phyloP scores from a whole-genome alignment of 1,140 invertebrate genomes.

The Leptinotarsa defecta region DNA sequence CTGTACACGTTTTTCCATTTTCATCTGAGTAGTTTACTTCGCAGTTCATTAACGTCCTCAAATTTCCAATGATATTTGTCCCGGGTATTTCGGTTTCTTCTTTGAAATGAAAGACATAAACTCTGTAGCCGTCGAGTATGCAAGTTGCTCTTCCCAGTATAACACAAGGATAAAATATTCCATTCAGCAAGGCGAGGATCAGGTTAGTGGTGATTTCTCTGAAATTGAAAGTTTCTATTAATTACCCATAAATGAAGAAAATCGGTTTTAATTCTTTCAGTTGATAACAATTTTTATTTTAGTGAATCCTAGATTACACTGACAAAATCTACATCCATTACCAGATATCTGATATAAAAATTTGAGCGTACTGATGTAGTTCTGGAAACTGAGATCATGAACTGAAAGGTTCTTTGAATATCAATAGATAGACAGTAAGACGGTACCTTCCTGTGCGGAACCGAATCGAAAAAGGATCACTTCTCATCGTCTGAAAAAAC shows the following conservation, averaged over 20 bases:
- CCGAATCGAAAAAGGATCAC: no score
- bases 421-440: no score
- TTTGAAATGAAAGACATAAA: slow-evolving; percentile 23
- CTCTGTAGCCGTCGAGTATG: slow-evolving; percentile 2
- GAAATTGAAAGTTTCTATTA: neutral
- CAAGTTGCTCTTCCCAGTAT: neutral
- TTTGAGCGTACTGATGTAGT: no score
- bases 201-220: slow-evolving; percentile 12
- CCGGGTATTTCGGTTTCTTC: slow-evolving; percentile 20
- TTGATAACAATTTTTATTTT: no score
- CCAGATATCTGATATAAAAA: no score
- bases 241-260: neutral
- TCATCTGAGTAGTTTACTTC: slow-evolving; percentile 2
- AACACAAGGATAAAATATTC: slow-evolving; percentile 13
- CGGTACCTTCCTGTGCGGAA: no score
- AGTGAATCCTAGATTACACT: no score
- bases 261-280: no score
- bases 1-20: neutral
- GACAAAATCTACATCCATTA: no score
- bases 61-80: slow-evolving; percentile 22
- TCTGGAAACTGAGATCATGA: no score
- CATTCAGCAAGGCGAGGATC: neutral
- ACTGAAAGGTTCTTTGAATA: no score
- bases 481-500: no score
- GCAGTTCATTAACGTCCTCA: slow-evolving; percentile 18